Conservation (phyloP, 2,888 invertebrate genomes). For the Laspeyria flexula region DNA sequence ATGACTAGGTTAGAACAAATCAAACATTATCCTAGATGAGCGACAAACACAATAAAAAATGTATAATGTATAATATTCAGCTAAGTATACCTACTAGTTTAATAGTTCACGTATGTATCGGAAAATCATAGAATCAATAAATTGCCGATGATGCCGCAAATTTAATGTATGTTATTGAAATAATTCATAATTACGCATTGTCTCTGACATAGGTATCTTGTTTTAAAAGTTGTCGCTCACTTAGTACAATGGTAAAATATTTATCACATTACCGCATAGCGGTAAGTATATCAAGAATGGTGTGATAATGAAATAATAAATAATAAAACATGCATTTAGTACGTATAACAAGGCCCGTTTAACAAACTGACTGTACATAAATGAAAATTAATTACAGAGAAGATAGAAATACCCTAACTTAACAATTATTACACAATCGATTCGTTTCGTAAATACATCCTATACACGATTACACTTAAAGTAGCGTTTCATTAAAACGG, state of each 20-base stretch:
- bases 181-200: neutral
- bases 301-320: constrained; percentile 26
- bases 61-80: neutral
- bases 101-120: no score
- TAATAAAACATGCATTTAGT: constrained; percentile 48
- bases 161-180: no score
- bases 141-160: no score
- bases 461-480: constrained; percentile 43
- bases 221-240: neutral
- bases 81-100: no score
- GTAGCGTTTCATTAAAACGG: constrained; percentile 10
- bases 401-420: constrained; percentile 44
- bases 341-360: constrained; percentile 58
- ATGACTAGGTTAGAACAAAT: constrained; percentile 71
- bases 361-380: constrained; percentile 42
- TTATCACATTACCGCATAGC: constrained; percentile 62
- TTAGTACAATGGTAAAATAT: constrained; percentile 7
- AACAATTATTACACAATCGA: constrained; percentile 52
- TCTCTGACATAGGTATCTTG: neutral
- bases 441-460: constrained; percentile 53
- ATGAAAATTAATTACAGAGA: constrained; percentile 49
- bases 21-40: constrained; percentile 8
- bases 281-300: constrained; percentile 38
- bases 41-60: neutral
- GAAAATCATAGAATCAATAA: no score